Base-by-base conservation (phyloP, 2,888 invertebrate genomes). In the Netelia inedita region DNA sequence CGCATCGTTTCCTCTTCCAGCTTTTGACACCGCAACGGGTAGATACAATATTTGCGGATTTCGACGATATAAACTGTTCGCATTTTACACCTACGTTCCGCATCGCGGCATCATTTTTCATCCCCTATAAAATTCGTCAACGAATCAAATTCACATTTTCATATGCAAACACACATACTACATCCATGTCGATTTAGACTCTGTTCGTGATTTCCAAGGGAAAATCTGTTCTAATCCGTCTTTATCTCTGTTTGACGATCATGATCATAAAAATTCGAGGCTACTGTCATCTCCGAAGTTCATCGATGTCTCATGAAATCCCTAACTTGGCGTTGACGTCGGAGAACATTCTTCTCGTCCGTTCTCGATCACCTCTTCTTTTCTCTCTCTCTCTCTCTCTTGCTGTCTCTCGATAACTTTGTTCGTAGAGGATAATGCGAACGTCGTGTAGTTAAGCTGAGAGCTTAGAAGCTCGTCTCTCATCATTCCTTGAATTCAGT, bases 401-500 rank as follows among this genome's bases (percentile, higher is more conserved):
- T 14, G 10, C 11, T 14, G 46, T 14, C 46, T 46, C 46, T 46
- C 46, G 46, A 46, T 46, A 10, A 46, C 61, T 53, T 66, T 23
- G 10, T n/a, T 69, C 8, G 21, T 57, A n/a, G 43, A 2, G 63
- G 75, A 68, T 63, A 53, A 61, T 41, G 66, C 59, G 43, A 75
- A 53, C 23, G 16, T 63, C 50, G 68, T 19, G 23, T 23, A 57
- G 80, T 57, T 55, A 46, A 57, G 61, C 71, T 57, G 78, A 72
- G 72, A 72, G 78, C 78, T 78, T 68, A 78, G 73, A 78, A 78
- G 66, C 73, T 66, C 82, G 57, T 57, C 71, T 59, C 73, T 66
- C 82, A 16, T 57, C 71, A 74, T 79, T 83, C 66, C 63, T 28
- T 21, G 68, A 69, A 79, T 83, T 83, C 74, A 43, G 61, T 50